Base-by-base conservation (phyloP, 2,888 invertebrate genomes). In the Teleiodes luculella region DNA sequence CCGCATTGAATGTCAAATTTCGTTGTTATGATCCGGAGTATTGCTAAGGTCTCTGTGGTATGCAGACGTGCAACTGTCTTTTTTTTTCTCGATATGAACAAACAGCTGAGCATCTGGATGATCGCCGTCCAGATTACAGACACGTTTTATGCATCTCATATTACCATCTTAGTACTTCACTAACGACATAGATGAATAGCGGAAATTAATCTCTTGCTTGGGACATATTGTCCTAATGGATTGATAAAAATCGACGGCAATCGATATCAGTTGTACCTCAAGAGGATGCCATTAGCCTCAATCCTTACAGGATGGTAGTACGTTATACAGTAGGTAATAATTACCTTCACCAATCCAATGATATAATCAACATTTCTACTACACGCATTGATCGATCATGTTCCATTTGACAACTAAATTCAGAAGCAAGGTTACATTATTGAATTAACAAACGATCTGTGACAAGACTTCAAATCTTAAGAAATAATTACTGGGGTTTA, bases 211-310 rank as follows among this genome's bases (percentile, higher is more conserved):
- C 62, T 69, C 67, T 70, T 62, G 55, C 67, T 70, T 62, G 55
- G 62, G 63, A 66, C 67, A 63, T 65, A 63, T 67, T 60, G 66
- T 70, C 70, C 74, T 81, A 83, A 82, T 81, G 76, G 76, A 76
- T 68, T 60, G 78, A 78, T 79, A 70, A 54, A 60, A 76, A 43
- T 80, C 73, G 56, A 55, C 57, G 64, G 62, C 59, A 67, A 75
- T 80, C 73, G 56, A 56, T 59, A 65, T 63, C 59, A 66, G 67
- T 71, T 66, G 67, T 33, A 13, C 28, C 13, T 47, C 16, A 37
- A 66, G 72, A 72, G 71, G 73, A 74, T 72, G 72, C 76, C 74
- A 78, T 83, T 83, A 81, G 73, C 80, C 80, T 75, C 76, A 79
- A 82, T 82, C 80, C 80, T 75, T 79, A 65, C 75, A 77, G 81